Evolutionary conservation across 2,888 invertebrate species (phyloP), one percentile per base, ranked within the genome.

Genomic region (Eurytoma californica): DNA sequence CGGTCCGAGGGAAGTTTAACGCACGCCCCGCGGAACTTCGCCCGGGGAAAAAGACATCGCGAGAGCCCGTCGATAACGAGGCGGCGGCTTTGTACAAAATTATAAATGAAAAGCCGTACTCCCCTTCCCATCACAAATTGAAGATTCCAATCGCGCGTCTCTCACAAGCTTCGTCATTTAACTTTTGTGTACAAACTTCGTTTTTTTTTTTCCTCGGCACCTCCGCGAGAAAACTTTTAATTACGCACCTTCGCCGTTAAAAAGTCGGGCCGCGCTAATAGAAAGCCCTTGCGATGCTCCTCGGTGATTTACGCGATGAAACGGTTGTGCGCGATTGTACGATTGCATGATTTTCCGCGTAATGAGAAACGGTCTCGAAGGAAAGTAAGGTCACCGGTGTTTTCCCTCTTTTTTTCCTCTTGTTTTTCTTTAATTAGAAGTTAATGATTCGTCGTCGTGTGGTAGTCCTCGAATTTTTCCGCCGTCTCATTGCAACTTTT

Each of bases 121-220:
- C 5, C 39, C 39, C 24, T 14, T 5, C 0, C 3, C 28, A 16
- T 20, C 28, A 16, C 39, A 70, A 70, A 58, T 70, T 60, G 58
- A 49, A 70, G 70, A 70, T 70, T 58, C 3, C 57, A 70, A 60
- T 60, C 24, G 51, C 7, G 53, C 39, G 39, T 39, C 39, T 9
- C 0, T 16, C 12, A n/a, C 28, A 72, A 72, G 51, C 61, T 72
- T 72, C 28, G 51, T 61, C 72, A 61, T 72, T 72, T 61, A 72
- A 72, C 49, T 72, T 61, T 61, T 49, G 47, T 57, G 53, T 9
- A 20, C 18, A 28, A 30, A 7, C 53, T 24, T 12, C 55, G 53
- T 53, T 16, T 12, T 30, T 7, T 57, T 18, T 20, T 30, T 57
- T 47, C 57, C 14, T 18, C 4, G 4, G 3, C 53, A 14, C 47